These are phyloP conservation scores for Apostichopus japonicus DNA, from an alignment of 35 echinoderm and acorn worm genomes.

Conservation along the genomic window DNA sequence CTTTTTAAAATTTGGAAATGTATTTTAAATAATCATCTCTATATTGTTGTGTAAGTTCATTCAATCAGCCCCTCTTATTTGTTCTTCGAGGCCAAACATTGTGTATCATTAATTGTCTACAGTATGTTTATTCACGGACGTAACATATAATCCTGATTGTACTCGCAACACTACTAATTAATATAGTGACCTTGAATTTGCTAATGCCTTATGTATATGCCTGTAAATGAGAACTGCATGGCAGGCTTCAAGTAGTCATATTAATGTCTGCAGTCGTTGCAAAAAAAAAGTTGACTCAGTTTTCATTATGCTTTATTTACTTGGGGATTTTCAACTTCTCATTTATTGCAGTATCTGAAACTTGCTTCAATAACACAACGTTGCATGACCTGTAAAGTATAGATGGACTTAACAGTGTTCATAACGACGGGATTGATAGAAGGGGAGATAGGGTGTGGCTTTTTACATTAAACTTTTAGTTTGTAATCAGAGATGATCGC, in stretches of 20 bases:
- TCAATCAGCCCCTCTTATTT: constrained; percentile 15
- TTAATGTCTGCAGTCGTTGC: background rate
- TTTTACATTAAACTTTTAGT: background rate
- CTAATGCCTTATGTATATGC: background rate
- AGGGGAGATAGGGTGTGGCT: background rate
- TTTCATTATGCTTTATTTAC: background rate
- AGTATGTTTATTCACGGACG: background rate
- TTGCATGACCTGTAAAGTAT: constrained; percentile 16
- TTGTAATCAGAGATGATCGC: constrained; percentile 13
- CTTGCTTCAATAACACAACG: background rate
- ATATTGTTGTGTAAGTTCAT: background rate
- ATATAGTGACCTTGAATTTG: background rate
- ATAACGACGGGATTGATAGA: constrained; percentile 23
- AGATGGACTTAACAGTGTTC: constrained; percentile 1
- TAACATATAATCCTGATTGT: constrained; percentile 7
- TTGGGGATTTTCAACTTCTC: constrained; percentile 20
- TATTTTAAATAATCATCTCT: constrained; percentile 2
- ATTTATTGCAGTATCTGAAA: constrained; percentile 34
- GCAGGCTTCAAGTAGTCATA: background rate
- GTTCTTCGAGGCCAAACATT: background rate
- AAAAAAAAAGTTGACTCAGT: background rate
- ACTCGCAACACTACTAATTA: background rate
- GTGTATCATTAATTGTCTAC: background rate
- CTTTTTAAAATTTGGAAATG: background rate
- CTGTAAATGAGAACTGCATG: constrained; percentile 3